Evolutionary conservation across 1,140 invertebrate species (phyloP).

Genomic region (Drosophila dunni): DNA sequence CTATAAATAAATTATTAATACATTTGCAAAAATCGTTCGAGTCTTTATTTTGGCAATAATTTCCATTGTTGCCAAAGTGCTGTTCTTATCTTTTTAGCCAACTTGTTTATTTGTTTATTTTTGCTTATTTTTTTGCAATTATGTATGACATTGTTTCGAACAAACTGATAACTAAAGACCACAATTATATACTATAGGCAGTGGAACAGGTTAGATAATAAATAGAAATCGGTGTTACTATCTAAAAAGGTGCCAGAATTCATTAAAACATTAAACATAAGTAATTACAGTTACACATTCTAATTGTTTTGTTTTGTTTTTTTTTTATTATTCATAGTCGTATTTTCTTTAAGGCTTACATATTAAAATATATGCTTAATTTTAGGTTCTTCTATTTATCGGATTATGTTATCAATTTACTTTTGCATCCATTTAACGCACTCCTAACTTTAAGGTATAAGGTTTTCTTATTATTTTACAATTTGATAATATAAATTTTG

Average conservation of each 20-base stretch:
- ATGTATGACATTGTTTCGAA: conserved; percentile 17
- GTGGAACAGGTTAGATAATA: conserved; percentile 3
- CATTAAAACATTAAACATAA: too few relatives aligned
- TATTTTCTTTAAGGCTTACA: conserved; percentile 82
- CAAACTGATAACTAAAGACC: conserved; percentile 13
- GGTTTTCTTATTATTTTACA: conserved; percentile 57
- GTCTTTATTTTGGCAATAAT: conserved; percentile 38
- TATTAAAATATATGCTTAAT: conserved; percentile 82
- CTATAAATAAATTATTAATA: conserved; percentile 73
- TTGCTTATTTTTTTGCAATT: conserved; percentile 21
- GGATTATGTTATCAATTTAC: conserved; percentile 63
- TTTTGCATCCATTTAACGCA: conserved; percentile 49
- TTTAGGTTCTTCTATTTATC: conserved; percentile 74
- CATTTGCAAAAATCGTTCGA: conserved; percentile 54
- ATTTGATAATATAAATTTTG: conserved; percentile 49
- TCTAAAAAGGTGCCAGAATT: not conserved
- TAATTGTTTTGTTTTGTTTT: conserved; percentile 31
- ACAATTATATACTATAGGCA: not conserved
- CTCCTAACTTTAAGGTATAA: conserved; percentile 57
- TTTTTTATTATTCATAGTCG: conserved; percentile 75
- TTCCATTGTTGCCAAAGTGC: conserved; percentile 13
- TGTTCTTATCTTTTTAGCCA: conserved; percentile 9
- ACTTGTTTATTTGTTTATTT: conserved; percentile 10
- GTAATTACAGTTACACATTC: conserved; percentile 64
- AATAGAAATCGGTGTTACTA: not conserved